A percentile compares a stretch with the other conserved stretches of the same genome.
phyloP scores from a whole-genome alignment of 2,888 invertebrate genomes.

The Elmis aenea region DNA sequence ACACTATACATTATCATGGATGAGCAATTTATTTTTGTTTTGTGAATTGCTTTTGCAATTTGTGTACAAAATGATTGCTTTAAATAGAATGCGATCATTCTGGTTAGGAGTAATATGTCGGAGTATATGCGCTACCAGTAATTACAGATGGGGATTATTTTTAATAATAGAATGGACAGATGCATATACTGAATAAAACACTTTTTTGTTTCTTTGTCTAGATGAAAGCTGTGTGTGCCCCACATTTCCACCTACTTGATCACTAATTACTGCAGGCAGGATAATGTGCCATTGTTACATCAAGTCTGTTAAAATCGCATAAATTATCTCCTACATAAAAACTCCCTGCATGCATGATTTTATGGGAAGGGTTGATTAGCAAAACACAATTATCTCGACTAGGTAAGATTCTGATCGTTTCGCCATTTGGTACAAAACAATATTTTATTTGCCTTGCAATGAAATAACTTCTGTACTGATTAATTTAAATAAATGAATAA shows the following conservation, averaged over 20 bases:
- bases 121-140: slow-evolving; percentile 20
- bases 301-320: slow-evolving; percentile 45
- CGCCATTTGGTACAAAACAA: too few relatives aligned
- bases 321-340: slow-evolving; percentile 38
- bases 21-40: too few relatives aligned
- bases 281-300: slow-evolving; percentile 42
- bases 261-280: slow-evolving; percentile 45
- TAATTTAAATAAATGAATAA: too few relatives aligned
- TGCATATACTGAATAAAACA: slow-evolving; percentile 37
- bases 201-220: slow-evolving; percentile 42
- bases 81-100: too few relatives aligned
- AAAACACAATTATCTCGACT: too few relatives aligned
- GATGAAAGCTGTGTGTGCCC: slow-evolving; percentile 41
- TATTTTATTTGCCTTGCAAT: too few relatives aligned
- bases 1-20: too few relatives aligned
- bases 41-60: too few relatives aligned
- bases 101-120: slow-evolving; percentile 2
- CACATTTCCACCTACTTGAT: slow-evolving; percentile 48
- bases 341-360: slow-evolving; percentile 20
- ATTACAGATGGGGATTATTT: slow-evolving; percentile 30
- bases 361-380: too few relatives aligned
- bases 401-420: too few relatives aligned
- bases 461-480: too few relatives aligned
- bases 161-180: slow-evolving; percentile 36
- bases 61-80: too few relatives aligned